Evolutionary conservation across 2,113 vertebrate genomes (phyloP), one percentile per base, ranked within the genome.

Genomic region (Malurus melanocephalus): DNA sequence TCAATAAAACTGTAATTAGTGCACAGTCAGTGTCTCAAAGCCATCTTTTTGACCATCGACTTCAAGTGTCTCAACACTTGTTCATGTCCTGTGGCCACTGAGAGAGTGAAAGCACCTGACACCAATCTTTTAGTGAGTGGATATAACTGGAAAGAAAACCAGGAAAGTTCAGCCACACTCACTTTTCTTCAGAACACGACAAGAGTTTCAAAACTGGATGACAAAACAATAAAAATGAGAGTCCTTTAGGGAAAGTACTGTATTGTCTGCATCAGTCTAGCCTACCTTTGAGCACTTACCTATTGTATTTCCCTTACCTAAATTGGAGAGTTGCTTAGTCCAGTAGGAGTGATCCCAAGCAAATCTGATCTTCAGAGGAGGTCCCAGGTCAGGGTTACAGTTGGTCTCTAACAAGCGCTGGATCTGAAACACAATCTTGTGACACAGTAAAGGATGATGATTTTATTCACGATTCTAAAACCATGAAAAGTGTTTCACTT

Each of bases 311-410:
- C 91, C 49, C 96, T 94, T 96, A 99, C 99, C 99, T 82, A 99
- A 95, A 91, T 89, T 98, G 88, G 99, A 98, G 78, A 99, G 97
- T 78, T 99, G 98, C 93, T 99, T 99, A 27, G 98, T 99, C 99
- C 99, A 99, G 93, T 98, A 99, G 91, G 98, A 98, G n/a, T 98
- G 98, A 86, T 99, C 99, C 99, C 99, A 99, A 86, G 98, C 98
- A 94, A 99, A 99, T 87, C 98, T 98, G 90, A 99, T 98, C 94
- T 98, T 99, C 87, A 98, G 95, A n/a, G 98, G 98, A 81, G 97
- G 97, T 80, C 97, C 98, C 10, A 96, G 53, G 49, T 99, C 98
- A 49, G 97, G 93, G 79, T 95, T 97, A 71, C 98, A 97, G 64
- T 98, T 97, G 11, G 98, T 97, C 87, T 99, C 98, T 49, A 99